Evolutionary conservation across 2,113 vertebrate species (phyloP).

Genomic region (Cyrtonyx montezumae): DNA sequence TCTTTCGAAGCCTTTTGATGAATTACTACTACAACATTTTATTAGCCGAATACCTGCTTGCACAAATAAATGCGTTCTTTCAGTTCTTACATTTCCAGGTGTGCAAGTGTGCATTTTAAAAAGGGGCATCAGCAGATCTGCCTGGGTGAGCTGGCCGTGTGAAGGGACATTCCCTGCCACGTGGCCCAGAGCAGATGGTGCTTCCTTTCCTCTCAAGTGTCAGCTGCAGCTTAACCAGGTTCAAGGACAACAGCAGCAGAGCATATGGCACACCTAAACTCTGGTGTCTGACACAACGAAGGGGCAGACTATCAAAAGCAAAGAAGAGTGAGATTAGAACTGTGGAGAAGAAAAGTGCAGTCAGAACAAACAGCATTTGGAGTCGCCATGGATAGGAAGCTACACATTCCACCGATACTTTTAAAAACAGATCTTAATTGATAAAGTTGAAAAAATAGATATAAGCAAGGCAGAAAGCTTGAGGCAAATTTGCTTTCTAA

Average conservation of each 20-base stretch:
- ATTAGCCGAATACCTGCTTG: background rate
- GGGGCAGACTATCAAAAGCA: background rate
- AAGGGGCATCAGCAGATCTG: background rate
- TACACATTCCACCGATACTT: background rate
- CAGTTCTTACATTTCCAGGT: background rate
- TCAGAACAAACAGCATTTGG: background rate
- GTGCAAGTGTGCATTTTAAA: background rate
- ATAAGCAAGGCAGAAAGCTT: background rate
- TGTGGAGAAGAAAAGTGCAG: background rate
- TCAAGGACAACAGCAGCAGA: background rate
- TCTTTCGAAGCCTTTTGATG: background rate
- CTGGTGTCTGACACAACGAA: background rate
- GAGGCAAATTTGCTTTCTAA: background rate
- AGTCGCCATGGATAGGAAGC: background rate
- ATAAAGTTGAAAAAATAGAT: background rate
- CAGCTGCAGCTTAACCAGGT: background rate
- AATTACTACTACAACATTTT: background rate
- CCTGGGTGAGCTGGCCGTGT: accelerated
- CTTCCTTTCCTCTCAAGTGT: background rate
- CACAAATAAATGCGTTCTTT: background rate
- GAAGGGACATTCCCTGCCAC: background rate
- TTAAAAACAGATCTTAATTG: background rate
- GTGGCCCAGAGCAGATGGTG: background rate
- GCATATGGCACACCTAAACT: background rate
- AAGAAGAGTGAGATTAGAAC: background rate